Evolutionary conservation across 1,140 invertebrate genomes (phyloP), one percentile per base, ranked within the genome.

Genomic region (Drosophila jambulina): DNA sequence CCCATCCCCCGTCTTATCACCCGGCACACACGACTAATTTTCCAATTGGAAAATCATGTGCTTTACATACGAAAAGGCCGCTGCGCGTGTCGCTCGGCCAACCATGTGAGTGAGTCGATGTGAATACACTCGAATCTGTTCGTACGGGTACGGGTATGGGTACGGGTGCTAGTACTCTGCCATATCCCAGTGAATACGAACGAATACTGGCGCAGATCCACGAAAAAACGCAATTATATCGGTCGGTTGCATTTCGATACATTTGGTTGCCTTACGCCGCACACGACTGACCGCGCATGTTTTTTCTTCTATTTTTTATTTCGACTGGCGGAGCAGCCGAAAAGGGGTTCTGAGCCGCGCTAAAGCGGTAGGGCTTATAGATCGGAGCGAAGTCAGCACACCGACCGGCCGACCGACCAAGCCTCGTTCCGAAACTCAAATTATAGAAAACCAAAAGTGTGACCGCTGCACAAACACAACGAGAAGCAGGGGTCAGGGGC

Each of bases 181-280:
- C 54, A 59, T 54, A 51, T 67, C 42, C 60, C 45, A 46, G 27
- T 65, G 46, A 63, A 46, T 58, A 58, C n/a, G 32, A 54, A 54
- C 51, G 51, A 54, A 54, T 54, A 54, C 51, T 54, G 51, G 51
- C 51, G 51, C 51, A 54, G 51, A 78, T 88, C 75, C 84, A 87
- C 84, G 84, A 87, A 87, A 87, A 90, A 90, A 90, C 82, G 82
- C 82, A 87, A 91, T 83, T 87, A 91, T 83, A 91, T 87, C 90
- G 90, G 84, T 91, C 90, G 90, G 90, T 91, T 91, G 90, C 90
- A 91, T 91, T 91, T 90, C 87, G 87, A 91, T 91, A 91, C 87
- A 91, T 91, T 91, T 91, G 90, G 84, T 91, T 91, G 90, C 90
- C 82, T 91, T 79, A 91, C 90, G 88, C 90, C 84, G 90, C 90